Conservation (phyloP, 1,140 invertebrate genomes). For the Coenobita brevimanus region DNA sequence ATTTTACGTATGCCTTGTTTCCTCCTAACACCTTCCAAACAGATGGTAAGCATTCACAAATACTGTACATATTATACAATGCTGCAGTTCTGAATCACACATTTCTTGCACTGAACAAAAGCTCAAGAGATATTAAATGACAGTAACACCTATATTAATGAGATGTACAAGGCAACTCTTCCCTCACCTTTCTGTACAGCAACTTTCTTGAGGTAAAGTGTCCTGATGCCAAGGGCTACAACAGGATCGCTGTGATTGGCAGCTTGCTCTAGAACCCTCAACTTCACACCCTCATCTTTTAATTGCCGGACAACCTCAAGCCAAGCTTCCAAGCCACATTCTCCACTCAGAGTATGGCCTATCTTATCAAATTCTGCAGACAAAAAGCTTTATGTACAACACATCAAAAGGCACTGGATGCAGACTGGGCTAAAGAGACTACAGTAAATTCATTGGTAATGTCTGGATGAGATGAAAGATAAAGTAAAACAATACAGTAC, state of each 20-base stretch:
- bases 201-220: background rate
- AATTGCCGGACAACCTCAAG: background rate
- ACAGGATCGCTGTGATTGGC: background rate
- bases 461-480: no score
- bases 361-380: conserved; percentile 37
- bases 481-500: no score
- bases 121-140: background rate
- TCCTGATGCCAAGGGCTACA: conserved; percentile 16
- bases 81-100: no score
- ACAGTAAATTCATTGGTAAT: no score
- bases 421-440: no score
- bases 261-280: conserved; percentile 1
- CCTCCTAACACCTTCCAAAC: no score
- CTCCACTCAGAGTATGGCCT: background rate
- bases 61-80: no score
- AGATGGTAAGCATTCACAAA: no score
- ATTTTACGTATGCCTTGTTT: background rate
- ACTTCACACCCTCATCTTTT: background rate
- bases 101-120: no score
- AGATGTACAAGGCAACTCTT: background rate
- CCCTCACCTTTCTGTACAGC: conserved; percentile 8
- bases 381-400: no score
- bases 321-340: conserved; percentile 23
- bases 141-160: background rate
- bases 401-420: no score